Conservation (phyloP, 2,888 invertebrate species). For the Hydraecia micacea region DNA sequence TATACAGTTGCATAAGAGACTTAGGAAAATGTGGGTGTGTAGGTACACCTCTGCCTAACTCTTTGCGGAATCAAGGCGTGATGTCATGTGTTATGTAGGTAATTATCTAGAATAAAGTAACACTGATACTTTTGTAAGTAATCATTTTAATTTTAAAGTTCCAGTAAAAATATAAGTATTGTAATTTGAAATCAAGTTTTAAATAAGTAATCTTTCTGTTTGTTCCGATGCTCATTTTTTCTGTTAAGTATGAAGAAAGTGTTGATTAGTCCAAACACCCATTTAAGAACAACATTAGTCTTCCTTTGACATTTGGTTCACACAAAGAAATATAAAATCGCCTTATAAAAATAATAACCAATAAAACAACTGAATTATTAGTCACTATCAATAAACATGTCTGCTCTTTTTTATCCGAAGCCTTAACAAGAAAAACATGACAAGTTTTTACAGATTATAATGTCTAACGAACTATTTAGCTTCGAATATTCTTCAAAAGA, state of each 20-base stretch:
- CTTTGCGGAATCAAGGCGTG: background rate
- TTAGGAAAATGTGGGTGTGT: no score
- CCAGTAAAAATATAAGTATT: background rate
- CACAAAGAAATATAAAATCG: conserved; percentile 13
- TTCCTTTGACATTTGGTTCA: conserved; percentile 23
- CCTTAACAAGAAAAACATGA: conserved; percentile 40
- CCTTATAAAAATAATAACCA: conserved; percentile 30
- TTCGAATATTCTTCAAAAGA: conserved; percentile 28
- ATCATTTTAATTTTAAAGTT: background rate
- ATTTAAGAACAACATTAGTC: background rate
- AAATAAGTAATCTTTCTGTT: background rate
- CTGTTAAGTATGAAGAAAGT: background rate
- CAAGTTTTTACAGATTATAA: conserved; percentile 46
- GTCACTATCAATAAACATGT: conserved; percentile 50
- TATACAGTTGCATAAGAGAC: no score
- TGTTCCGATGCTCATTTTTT: background rate
- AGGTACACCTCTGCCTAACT: background rate
- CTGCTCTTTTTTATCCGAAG: conserved; percentile 24
- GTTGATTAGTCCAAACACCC: conserved; percentile 9
- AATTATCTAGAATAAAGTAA: background rate
- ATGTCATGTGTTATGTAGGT: background rate
- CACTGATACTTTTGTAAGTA: background rate
- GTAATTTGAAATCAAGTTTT: background rate
- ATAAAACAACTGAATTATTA: conserved; percentile 39
- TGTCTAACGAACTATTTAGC: conserved; percentile 29